Evolutionary conservation across 2,113 vertebrate genomes (phyloP).

Genomic region (Axis porcinus): DNA sequence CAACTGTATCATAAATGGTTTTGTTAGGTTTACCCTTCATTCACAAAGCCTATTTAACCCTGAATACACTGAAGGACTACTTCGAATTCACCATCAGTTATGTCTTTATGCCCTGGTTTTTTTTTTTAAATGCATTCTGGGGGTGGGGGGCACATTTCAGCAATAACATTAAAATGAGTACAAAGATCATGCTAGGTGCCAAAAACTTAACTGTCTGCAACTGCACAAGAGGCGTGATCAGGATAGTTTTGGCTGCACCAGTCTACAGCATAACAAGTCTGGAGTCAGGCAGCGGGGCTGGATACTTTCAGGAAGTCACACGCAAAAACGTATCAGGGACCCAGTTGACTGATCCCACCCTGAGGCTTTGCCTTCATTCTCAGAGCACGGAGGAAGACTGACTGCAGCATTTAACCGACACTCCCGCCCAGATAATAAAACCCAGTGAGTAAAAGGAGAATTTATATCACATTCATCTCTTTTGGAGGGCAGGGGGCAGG

Average conservation of each 20-base stretch:
- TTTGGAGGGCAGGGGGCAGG: rapidly evolving
- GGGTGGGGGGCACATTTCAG: not conserved
- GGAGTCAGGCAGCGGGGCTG: not conserved
- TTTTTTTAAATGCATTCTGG: not conserved
- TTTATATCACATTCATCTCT: not conserved
- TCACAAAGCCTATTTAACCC: not conserved
- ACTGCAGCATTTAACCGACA: not conserved
- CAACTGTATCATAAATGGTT: not conserved
- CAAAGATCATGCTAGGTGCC: not conserved
- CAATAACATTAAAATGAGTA: not conserved
- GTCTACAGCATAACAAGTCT: not conserved
- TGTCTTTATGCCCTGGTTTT: not conserved
- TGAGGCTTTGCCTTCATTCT: not conserved
- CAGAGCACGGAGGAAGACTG: not conserved
- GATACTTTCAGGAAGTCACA: not conserved
- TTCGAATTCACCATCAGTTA: not conserved
- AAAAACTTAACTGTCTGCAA: not conserved
- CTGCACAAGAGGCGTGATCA: not conserved
- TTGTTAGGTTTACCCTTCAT: not conserved
- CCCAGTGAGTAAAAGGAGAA: not conserved
- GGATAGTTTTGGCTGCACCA: not conserved
- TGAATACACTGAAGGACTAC: not conserved
- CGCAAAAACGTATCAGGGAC: not conserved
- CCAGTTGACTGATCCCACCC: not conserved
- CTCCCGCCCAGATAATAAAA: not conserved